phyloP scores from a whole-genome alignment of 2,113 vertebrate genomes.

The Micromys minutus region DNA sequence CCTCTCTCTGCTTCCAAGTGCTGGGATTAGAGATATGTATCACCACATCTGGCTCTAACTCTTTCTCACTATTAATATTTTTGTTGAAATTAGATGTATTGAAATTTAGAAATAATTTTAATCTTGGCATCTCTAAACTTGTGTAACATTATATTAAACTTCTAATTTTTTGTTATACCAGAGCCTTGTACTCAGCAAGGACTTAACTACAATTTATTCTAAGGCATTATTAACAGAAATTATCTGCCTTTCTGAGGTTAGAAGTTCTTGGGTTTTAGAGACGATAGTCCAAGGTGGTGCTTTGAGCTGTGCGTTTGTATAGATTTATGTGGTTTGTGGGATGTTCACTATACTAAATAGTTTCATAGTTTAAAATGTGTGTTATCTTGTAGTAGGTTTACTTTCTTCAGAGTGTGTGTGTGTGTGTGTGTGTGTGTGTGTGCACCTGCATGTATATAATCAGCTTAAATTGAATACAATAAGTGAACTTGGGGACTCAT shows the following conservation, averaged over 20 bases:
- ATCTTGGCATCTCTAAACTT: constrained; percentile 40
- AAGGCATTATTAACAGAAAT: constrained; percentile 27
- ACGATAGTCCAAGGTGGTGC: not conserved
- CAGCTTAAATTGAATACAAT: not conserved
- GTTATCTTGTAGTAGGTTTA: constrained; percentile 48
- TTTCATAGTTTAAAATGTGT: constrained; percentile 49
- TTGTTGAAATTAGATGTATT: constrained; percentile 32
- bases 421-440: not conserved
- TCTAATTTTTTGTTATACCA: not conserved
- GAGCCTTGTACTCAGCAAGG: not conserved
- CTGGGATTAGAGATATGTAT: not conserved
- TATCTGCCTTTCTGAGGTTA: constrained; percentile 38
- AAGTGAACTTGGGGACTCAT: constrained; percentile 17
- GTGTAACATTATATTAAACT: constrained; percentile 41
- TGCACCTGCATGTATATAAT: not conserved
- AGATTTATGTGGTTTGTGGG: constrained; percentile 31
- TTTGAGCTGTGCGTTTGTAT: constrained; percentile 42
- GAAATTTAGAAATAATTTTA: constrained; percentile 62
- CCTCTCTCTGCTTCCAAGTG: not conserved
- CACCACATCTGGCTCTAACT: not conserved
- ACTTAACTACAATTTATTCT: not conserved
- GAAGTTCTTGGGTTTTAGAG: not conserved
- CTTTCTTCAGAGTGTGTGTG: constrained; percentile 31
- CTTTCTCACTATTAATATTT: constrained; percentile 26
- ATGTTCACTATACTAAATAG: not conserved